Evolutionary conservation across 1,140 invertebrate genomes (phyloP).

Genomic region (Theocolax elegans): DNA sequence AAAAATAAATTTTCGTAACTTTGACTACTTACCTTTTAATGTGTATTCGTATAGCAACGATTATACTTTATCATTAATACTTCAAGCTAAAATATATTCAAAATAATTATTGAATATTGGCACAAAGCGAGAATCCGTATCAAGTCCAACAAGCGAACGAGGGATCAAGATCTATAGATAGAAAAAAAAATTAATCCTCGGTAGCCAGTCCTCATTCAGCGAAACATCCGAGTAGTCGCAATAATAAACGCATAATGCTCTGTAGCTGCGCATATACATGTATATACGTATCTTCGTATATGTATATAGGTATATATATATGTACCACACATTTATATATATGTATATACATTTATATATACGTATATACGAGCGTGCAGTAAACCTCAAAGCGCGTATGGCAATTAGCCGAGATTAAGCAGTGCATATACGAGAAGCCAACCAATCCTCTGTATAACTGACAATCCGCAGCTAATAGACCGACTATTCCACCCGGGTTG

Average conservation of each 20-base stretch:
- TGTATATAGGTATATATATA: no score
- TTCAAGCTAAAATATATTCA: no score
- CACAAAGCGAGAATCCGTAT: not conserved
- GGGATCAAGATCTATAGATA: not conserved
- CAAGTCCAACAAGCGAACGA: not conserved
- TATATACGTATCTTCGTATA: no score
- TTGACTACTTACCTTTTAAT: no score
- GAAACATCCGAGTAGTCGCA: not conserved
- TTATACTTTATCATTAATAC: no score
- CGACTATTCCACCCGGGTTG: not conserved
- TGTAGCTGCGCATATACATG: no score
- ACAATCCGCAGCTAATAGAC: slow-evolving; percentile 5
- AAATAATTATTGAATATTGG: not conserved
- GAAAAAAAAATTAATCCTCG: not conserved
- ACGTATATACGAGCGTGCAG: no score
- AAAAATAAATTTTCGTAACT: no score
- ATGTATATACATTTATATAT: not conserved
- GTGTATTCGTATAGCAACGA: no score
- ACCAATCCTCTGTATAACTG: not conserved
- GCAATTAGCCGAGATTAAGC: slow-evolving; percentile 19
- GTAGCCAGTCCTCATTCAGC: not conserved
- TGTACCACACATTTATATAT: not conserved
- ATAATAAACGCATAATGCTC: not conserved
- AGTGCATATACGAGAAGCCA: not conserved
- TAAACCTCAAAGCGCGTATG: not conserved